A percentile compares a stretch with the other conserved stretches of the same genome.
Conservation (phyloP, 2,888 invertebrate species). For the Eupithecia insigniata region DNA sequence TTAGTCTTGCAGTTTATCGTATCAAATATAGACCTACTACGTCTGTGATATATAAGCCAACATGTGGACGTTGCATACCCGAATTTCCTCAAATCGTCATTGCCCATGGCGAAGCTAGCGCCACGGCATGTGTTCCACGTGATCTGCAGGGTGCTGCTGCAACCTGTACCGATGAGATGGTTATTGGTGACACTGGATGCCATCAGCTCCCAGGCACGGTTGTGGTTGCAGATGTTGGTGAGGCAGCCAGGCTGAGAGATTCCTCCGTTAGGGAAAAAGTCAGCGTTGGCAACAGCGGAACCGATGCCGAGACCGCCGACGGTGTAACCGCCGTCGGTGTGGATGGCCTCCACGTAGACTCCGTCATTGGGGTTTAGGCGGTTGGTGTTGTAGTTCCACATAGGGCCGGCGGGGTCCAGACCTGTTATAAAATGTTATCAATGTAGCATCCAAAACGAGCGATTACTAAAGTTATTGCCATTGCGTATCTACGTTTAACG, state of each 20-base stretch:
- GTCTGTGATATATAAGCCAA: background rate
- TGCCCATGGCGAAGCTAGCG: conserved; percentile 56
- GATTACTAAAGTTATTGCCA: background rate
- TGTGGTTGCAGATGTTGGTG: conserved; percentile 60
- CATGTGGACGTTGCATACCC: conserved; percentile 52
- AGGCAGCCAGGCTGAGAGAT: conserved; percentile 61
- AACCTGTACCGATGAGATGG: conserved; percentile 56
- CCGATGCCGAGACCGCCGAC: conserved; percentile 73
- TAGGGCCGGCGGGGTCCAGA: conserved; percentile 64
- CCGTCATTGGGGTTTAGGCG: conserved; percentile 61
- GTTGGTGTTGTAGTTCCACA: conserved; percentile 54
- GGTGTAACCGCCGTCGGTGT: conserved; percentile 73
- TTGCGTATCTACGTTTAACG: background rate
- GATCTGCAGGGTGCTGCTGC: conserved; percentile 54
- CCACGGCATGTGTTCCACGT: conserved; percentile 58
- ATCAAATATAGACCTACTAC: background rate
- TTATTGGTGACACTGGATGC: conserved; percentile 58
- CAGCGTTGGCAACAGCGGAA: conserved; percentile 75
- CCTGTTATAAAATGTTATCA: conserved; percentile 44
- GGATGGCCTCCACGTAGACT: conserved; percentile 62
- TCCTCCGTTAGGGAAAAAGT: conserved; percentile 85
- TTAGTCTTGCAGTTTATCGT: background rate
- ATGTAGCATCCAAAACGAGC: background rate
- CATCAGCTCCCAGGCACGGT: conserved; percentile 63
- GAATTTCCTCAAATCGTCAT: conserved; percentile 56